These are phyloP conservation scores for Loxodonta africana DNA, from an alignment of 2,113 vertebrate genomes.

Conservation along the genomic window DNA sequence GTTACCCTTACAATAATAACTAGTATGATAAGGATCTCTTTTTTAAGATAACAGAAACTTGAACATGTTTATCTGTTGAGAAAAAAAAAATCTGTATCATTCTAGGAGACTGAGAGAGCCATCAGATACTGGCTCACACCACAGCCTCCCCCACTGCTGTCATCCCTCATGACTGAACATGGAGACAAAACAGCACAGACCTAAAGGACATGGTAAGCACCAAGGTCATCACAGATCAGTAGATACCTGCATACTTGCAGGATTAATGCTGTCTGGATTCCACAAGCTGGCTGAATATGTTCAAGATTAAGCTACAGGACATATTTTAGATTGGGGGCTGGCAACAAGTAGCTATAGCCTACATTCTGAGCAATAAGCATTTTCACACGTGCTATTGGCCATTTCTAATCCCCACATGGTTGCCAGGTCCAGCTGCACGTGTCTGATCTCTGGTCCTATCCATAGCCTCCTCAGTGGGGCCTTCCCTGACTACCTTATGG, in stretches of 20 bases:
- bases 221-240: slow-evolving; percentile 55
- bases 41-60: not conserved
- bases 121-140: not conserved
- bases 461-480: not conserved
- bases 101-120: not conserved
- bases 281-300: slow-evolving; percentile 36
- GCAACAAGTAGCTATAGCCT: slow-evolving; percentile 38
- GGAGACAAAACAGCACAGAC: slow-evolving; percentile 52
- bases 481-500: not conserved
- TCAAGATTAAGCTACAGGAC: slow-evolving; percentile 67
- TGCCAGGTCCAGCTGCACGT: not conserved
- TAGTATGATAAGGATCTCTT: not conserved
- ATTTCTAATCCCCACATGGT: slow-evolving; percentile 20
- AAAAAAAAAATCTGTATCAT: slow-evolving; percentile 10
- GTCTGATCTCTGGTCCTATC: not conserved
- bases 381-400: slow-evolving; percentile 45
- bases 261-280: slow-evolving; percentile 75
- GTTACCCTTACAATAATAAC: not conserved
- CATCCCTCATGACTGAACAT: not conserved
- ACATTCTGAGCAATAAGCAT: slow-evolving; percentile 47
- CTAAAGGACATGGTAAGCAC: not conserved
- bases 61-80: slow-evolving; percentile 1
- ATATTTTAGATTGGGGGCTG: not conserved
- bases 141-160: not conserved
- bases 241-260: slow-evolving; percentile 61